These are phyloP conservation scores for Diorhabda carinulata DNA, from an alignment of 1,140 invertebrate genomes.

Conservation along the genomic window DNA sequence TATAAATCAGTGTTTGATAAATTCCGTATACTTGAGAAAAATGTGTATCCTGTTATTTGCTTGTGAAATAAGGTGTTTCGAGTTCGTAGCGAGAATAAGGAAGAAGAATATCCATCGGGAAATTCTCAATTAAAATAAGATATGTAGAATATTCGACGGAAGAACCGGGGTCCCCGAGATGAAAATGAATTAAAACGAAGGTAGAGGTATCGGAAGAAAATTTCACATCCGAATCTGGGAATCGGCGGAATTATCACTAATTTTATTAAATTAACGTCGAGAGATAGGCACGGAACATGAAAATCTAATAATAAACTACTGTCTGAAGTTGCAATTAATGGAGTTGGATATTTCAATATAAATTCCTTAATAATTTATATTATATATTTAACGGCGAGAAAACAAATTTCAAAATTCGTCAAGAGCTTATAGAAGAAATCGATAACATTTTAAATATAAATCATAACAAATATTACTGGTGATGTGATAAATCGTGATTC, in stretches of 20 bases:
- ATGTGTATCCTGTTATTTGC: background rate
- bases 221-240: constrained; percentile 18
- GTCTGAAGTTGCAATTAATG: constrained; percentile 2
- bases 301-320: constrained; percentile 1
- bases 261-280: constrained; percentile 21
- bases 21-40: background rate
- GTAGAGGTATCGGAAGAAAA: constrained; percentile 19
- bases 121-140: background rate
- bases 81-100: background rate
- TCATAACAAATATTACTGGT: too few species aligned
- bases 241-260: constrained; percentile 20
- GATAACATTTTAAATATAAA: too few species aligned
- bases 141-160: constrained; percentile 1
- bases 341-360: constrained; percentile 2
- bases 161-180: background rate
- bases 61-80: background rate
- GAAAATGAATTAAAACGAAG: constrained; percentile 1
- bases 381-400: too few species aligned
- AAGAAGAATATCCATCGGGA: constrained; percentile 2
- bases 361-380: background rate
- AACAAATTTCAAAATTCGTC: too few species aligned
- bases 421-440: too few species aligned
- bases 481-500: too few species aligned
- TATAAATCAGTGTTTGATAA: background rate
- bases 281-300: background rate